Evolutionary conservation across 2,888 invertebrate genomes (phyloP).

Genomic region (Zaprionus lineosus): DNA sequence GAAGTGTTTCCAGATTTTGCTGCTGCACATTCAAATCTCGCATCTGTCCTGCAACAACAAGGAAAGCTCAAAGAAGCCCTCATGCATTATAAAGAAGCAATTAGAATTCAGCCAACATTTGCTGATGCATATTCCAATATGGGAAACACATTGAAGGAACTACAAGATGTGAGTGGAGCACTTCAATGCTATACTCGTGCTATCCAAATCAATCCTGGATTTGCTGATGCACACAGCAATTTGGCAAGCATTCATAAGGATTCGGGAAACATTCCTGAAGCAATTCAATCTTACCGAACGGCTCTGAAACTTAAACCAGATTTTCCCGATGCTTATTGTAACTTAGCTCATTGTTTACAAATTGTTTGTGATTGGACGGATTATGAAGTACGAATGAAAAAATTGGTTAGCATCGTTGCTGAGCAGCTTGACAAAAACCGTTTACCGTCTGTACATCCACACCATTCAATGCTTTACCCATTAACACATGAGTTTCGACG

Average conservation of each 20-base stretch:
- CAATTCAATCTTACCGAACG: conserved; percentile 96
- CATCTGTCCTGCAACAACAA: conserved; percentile 98
- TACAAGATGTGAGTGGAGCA: conserved; percentile 98
- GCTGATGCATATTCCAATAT: conserved; percentile 99
- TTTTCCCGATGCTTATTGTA: conserved; percentile 99
- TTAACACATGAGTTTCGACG: conserved; percentile 95
- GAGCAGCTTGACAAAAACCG: conserved; percentile 97
- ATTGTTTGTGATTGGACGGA: conserved; percentile 99
- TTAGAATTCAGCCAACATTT: conserved; percentile 98
- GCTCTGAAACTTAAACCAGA: conserved; percentile 97
- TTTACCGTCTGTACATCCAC: conserved; percentile 98
- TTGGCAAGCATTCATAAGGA: conserved; percentile 99
- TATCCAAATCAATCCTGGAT: conserved; percentile 98
- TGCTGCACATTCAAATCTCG: conserved; percentile 99
- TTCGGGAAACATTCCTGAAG: conserved; percentile 97
- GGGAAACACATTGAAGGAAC: conserved; percentile 99
- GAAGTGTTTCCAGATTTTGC: conserved; percentile 99
- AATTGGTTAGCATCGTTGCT: conserved; percentile 95
- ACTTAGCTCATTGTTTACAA: conserved; percentile 98
- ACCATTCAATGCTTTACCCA: conserved; percentile 99
- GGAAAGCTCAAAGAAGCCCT: conserved; percentile 98
- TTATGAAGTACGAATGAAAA: conserved; percentile 96
- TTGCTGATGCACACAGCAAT: conserved; percentile 99
- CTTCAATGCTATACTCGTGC: conserved; percentile 98
- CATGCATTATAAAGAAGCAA: conserved; percentile 98